Evolutionary conservation across 2,113 vertebrate species (phyloP).

Genomic region (Chelonoidis abingdonii): DNA sequence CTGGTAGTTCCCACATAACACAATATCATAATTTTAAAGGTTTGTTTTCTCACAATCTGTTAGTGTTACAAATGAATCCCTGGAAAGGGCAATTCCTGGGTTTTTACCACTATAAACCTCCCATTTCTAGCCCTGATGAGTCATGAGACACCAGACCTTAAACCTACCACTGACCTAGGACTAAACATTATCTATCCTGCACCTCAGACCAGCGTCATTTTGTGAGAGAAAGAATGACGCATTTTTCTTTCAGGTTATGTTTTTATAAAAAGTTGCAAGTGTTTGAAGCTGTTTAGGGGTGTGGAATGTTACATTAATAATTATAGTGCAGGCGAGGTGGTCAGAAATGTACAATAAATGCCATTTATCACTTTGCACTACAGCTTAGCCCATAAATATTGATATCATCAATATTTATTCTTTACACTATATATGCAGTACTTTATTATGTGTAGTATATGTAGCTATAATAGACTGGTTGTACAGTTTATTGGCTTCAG

Average conservation of each 20-base stretch:
- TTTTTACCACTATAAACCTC: neutral
- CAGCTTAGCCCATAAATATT: constrained; percentile 38
- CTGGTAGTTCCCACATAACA: neutral
- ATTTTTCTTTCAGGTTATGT: constrained; percentile 19
- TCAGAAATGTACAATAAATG: constrained; percentile 43
- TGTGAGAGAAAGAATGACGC: neutral
- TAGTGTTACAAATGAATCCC: neutral
- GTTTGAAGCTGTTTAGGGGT: constrained; percentile 12
- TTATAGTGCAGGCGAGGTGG: neutral
- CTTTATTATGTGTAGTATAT: neutral
- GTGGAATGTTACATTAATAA: neutral
- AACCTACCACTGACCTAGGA: neutral
- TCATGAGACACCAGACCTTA: neutral
- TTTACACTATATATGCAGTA: neutral
- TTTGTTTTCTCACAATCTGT: neutral
- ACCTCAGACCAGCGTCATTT: neutral
- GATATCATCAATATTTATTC: constrained; percentile 28
- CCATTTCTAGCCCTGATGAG: neutral
- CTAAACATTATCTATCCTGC: neutral
- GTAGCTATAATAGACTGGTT: neutral
- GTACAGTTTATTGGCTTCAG: constrained; percentile 30
- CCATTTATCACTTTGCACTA: neutral
- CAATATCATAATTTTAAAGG: neutral
- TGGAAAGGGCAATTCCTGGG: neutral
- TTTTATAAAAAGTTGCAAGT: constrained; percentile 35